A percentile compares a stretch with the other conserved stretches of the same genome.
These are phyloP conservation scores for Protomyctophum bolini DNA, from an alignment of 2,113 vertebrate genomes.

Conservation along the genomic window DNA sequence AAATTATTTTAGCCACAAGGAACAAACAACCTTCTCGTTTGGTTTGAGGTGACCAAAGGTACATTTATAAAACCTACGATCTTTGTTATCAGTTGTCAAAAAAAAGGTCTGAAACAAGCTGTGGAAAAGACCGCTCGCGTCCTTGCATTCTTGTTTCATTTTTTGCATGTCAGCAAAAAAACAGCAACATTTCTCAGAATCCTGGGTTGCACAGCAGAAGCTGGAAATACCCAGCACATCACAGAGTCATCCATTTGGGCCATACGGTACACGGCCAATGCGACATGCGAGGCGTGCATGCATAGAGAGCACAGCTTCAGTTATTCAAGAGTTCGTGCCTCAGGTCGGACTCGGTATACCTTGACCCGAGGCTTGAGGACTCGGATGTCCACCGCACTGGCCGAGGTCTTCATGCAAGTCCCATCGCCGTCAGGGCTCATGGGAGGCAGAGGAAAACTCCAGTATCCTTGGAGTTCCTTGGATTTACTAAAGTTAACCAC, in stretches of 20 bases:
- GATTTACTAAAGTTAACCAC: conserved; percentile 56
- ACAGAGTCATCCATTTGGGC: conserved; percentile 6
- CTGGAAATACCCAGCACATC: conserved; percentile 32
- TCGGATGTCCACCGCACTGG: conserved; percentile 49
- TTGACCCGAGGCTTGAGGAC: conserved; percentile 52
- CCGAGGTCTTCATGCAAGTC: conserved; percentile 41
- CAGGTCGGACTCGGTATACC: conserved; percentile 61
- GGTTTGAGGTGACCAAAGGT: not conserved
- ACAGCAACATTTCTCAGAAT: conserved; percentile 6
- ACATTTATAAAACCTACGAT: not conserved
- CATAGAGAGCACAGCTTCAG: conserved; percentile 35
- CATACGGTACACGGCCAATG: not conserved
- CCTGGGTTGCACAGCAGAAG: conserved; percentile 27
- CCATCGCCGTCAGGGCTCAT: conserved; percentile 59
- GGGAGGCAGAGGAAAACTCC: conserved; percentile 80
- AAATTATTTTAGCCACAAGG: not conserved
- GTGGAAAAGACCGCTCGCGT: conserved; percentile 17
- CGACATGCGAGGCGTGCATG: conserved; percentile 63
- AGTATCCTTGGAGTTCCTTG: conserved; percentile 74
- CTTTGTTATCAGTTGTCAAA: not conserved
- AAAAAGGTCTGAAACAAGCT: conserved; percentile 61
- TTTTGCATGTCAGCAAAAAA: not conserved
- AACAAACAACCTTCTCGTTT: not conserved
- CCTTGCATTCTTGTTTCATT: not conserved
- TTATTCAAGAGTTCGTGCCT: conserved; percentile 17